phyloP scores from a whole-genome alignment of 2,797 vertebrate genomes.

The Scolopax rusticola region DNA sequence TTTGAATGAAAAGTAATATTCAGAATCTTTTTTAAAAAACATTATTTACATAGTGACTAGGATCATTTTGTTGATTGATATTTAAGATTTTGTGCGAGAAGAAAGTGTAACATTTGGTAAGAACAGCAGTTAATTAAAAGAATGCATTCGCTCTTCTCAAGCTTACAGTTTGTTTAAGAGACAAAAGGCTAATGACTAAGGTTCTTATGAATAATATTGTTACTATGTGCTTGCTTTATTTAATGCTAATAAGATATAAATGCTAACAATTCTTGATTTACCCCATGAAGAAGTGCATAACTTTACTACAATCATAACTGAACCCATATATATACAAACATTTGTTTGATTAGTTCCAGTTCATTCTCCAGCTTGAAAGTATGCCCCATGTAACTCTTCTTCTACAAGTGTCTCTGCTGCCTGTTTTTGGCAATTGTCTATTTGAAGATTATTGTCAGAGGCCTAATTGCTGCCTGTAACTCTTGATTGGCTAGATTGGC shows the following conservation, averaged over 20 bases:
- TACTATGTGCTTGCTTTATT: constrained; percentile 46
- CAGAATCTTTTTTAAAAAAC: not conserved
- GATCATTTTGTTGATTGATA: not conserved
- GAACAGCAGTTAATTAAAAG: constrained; percentile 24
- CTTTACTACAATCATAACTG: constrained; percentile 23
- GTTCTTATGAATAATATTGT: constrained; percentile 38
- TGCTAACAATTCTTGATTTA: constrained; percentile 55
- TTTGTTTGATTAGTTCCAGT: constrained; percentile 10
- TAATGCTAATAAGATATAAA: constrained; percentile 62
- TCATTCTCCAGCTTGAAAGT: constrained; percentile 25
- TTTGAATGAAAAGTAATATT: not conserved
- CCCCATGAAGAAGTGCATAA: constrained; percentile 9
- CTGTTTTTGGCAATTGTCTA: not conserved
- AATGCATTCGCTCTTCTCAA: not conserved
- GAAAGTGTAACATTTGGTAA: not conserved
- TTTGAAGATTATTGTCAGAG: constrained; percentile 4
- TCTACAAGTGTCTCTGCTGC: not conserved
- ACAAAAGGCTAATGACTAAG: constrained; percentile 42
- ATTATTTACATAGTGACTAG: not conserved
- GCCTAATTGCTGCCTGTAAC: constrained; percentile 1
- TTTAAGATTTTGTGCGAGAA: not conserved
- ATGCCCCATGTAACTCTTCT: not conserved
- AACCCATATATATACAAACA: constrained; percentile 11
- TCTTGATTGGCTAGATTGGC: constrained; percentile 2
- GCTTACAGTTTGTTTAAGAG: not conserved